Base-by-base conservation (phyloP, 2,797 vertebrate genomes). In the Moxostoma hubbsi region DNA sequence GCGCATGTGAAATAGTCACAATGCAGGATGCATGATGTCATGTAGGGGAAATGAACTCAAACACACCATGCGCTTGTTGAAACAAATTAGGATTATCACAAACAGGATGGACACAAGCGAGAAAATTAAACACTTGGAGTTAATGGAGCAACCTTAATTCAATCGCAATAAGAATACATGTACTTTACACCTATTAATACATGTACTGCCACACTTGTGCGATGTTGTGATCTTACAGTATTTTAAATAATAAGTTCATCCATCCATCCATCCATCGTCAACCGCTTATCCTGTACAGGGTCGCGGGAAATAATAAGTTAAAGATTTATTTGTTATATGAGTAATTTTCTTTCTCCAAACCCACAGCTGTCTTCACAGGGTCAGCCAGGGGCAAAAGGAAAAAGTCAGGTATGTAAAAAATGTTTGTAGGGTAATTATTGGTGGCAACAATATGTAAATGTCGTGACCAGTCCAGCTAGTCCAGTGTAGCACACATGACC, bases 331-430 rank as follows among this genome's bases (percentile, higher is more conserved):
- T 16, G 2, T 46, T 50, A 73, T 73, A 61, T 51, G 7, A 62
- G 58, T 36, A 43, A 62, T 74, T 53, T 74, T 74, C 49, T 74
- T 63, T 74, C 13, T 74, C 72, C 47, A 63, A 74, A 63, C 10
- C 18, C 59, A 74, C 59, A 5, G 55, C 16, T 61, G 9, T 73
- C 55, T 49, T 58, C 57, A 73, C 70, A 47, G 43, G 61, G 61
- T 46, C 43, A 46, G 36, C 43, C 36, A 46, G 7, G 61, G 43
- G 43, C 6, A 13, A 49, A 62, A 73, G 50, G 58, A 73, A n/a
- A 73, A 73, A 62, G 11, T 61, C 71, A 61, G 57, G 71, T 73
- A 49, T 73, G 57, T 62, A 51, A 73, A 61, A n/a, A n/a, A n/a
- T 64, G 57, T 73, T 62, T 73, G 57, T 74, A 36, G 46, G 46